These are phyloP conservation scores for Unio pictorum DNA, from an alignment of 2,888 invertebrate genomes.

Conservation along the genomic window DNA sequence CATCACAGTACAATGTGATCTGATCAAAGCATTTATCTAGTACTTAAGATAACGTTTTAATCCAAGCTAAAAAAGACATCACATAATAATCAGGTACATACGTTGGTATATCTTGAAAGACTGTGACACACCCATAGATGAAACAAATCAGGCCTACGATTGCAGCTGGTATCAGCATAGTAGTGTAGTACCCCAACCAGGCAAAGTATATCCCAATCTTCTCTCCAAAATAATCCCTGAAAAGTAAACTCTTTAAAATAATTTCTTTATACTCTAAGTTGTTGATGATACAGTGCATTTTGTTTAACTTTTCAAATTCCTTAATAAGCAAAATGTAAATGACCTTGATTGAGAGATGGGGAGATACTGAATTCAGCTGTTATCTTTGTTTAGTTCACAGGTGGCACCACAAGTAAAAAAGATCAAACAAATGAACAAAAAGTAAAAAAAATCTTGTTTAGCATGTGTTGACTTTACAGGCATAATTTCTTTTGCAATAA, in stretches of 20 bases:
- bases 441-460: too few relatives aligned
- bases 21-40: neutral
- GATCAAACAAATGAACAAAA: too few relatives aligned
- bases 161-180: conserved; percentile 83
- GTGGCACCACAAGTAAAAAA: too few relatives aligned
- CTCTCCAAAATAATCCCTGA: conserved; percentile 70
- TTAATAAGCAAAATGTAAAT: too few relatives aligned
- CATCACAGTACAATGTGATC: too few relatives aligned
- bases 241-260: conserved; percentile 9
- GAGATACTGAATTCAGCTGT: too few relatives aligned
- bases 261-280: neutral
- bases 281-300: too few relatives aligned
- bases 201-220: conserved; percentile 87
- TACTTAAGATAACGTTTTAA: neutral
- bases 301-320: too few relatives aligned
- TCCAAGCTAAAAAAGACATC: neutral
- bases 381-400: too few relatives aligned
- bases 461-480: too few relatives aligned
- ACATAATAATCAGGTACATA: conserved; percentile 29
- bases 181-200: conserved; percentile 95
- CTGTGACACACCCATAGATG: conserved; percentile 62
- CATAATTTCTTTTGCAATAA: too few relatives aligned
- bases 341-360: too few relatives aligned
- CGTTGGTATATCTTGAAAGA: conserved; percentile 54
- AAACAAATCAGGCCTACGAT: conserved; percentile 64